These are phyloP conservation scores for Heliconius ethilla DNA, from an alignment of 2,888 invertebrate species.

Conservation along the genomic window DNA sequence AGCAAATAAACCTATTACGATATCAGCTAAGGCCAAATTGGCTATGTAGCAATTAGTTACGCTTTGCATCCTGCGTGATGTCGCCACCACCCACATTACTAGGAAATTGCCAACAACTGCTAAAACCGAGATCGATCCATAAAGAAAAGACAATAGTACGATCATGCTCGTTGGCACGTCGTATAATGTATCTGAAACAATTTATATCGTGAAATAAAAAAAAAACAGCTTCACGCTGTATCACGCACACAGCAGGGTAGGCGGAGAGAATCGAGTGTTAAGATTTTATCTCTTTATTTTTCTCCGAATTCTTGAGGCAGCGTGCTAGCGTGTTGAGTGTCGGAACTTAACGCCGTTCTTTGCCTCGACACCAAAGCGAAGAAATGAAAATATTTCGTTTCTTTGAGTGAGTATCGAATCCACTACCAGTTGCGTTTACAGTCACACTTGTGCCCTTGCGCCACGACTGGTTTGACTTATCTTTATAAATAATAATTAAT, in stretches of 20 bases:
- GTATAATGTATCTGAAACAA: conserved; percentile 82
- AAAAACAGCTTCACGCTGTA: too few species aligned
- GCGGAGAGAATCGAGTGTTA: too few species aligned
- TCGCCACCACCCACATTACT: conserved; percentile 93
- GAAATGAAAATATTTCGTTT: too few species aligned
- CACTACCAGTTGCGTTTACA: too few species aligned
- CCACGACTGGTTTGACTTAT: neutral
- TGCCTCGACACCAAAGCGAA: too few species aligned
- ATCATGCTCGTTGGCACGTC: conserved; percentile 88
- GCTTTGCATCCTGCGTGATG: conserved; percentile 89
- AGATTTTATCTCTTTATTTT: too few species aligned
- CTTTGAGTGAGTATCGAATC: too few species aligned
- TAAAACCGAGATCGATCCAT: conserved; percentile 90
- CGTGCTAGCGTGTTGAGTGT: too few species aligned
- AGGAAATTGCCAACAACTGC: conserved; percentile 91
- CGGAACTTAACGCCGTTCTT: too few species aligned
- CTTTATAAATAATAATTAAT: neutral
- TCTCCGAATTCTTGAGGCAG: too few species aligned
- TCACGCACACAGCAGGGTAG: too few species aligned
- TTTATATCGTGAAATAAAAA: neutral
- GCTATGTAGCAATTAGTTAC: conserved; percentile 93
- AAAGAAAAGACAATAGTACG: conserved; percentile 87
- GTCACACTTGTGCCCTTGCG: too few species aligned
- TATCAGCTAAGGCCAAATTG: conserved; percentile 92
- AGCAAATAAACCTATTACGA: conserved; percentile 91